Evolutionary conservation across 92 coral and sea anemone genomes (phyloP).

Genomic region (Pocillopora meandrina): DNA sequence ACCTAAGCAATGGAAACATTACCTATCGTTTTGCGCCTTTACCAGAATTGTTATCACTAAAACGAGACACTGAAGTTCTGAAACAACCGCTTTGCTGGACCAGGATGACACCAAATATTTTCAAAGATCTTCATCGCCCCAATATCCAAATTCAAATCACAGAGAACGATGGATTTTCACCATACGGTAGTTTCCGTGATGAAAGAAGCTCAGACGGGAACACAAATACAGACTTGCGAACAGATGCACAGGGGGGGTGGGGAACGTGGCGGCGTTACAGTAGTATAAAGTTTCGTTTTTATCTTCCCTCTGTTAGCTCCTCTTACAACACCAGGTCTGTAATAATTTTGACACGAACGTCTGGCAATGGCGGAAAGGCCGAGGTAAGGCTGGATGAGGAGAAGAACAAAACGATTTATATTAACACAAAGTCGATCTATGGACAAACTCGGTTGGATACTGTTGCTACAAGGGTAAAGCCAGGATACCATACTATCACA

Average conservation of each 20-base stretch:
- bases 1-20: neutral
- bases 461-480: slow-evolving; percentile 42
- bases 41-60: slow-evolving; percentile 14
- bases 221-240: slow-evolving; percentile 4
- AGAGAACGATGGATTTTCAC: slow-evolving; percentile 29
- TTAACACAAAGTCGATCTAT: slow-evolving; percentile 20
- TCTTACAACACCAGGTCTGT: slow-evolving; percentile 55
- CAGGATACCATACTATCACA: slow-evolving; percentile 55
- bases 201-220: neutral
- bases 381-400: slow-evolving; percentile 56
- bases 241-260: slow-evolving; percentile 65
- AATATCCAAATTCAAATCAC: slow-evolving; percentile 37
- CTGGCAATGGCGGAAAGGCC: slow-evolving; percentile 45
- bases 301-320: slow-evolving; percentile 20
- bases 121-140: slow-evolving; percentile 14
- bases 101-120: slow-evolving; percentile 63
- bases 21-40: neutral
- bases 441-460: slow-evolving; percentile 52
- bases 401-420: slow-evolving; percentile 13
- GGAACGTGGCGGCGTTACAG: slow-evolving; percentile 25
- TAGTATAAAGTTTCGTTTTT: slow-evolving; percentile 36
- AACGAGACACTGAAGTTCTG: slow-evolving; percentile 22
- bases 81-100: slow-evolving; percentile 73
- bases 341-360: slow-evolving; percentile 44
- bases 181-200: neutral